Base-by-base conservation (phyloP, 2,888 invertebrate species). In the Leucoptera coffeella region DNA sequence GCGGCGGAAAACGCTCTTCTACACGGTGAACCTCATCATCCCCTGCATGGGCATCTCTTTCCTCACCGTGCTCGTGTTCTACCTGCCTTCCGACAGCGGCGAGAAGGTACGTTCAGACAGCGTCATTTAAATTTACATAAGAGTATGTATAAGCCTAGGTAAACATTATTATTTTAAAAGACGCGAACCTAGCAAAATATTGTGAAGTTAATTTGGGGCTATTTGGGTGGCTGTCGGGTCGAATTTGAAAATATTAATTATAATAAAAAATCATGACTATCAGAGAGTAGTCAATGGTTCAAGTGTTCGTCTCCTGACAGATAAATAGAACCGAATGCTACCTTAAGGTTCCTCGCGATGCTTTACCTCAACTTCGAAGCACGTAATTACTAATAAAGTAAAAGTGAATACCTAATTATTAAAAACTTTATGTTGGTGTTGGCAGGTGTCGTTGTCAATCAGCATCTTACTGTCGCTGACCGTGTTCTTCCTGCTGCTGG, bases 31-130 rank as follows among this genome's bases (percentile, higher is more conserved):
- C 74, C 80, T 94, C 48, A 93, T 95, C 62, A 91, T 94, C 54
- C 94, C 93, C 35, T 95, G 94, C 60, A 91, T 95, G 82, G 92
- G 92, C 39, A 94, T 95, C 60, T 93, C 93, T 41, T 93, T 93
- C 65, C 83, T 96, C 51, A 95, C 95, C 41, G 90, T 95, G 47
- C 81, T 96, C 50, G 94, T 95, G 47, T 96, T 95, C 78, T 95
- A 95, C 69, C 74, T 96, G 58, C 96, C 95, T 38, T 93, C 93
- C 38, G 95, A 96, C 75, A 91, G 91, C 60, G 95, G 96, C 46
- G 96, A 97, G 74, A 96, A 96, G 78, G 89, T 91, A 52, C n/a
- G n/a, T n/a, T n/a, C n/a, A n/a, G n/a, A n/a, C n/a, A n/a, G n/a
- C n/a, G n/a, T n/a, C n/a, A n/a, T n/a, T n/a, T n/a, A n/a, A n/a